These are phyloP conservation scores for Phylloscopus trochilus DNA, from an alignment of 2,113 vertebrate species.

Conservation along the genomic window DNA sequence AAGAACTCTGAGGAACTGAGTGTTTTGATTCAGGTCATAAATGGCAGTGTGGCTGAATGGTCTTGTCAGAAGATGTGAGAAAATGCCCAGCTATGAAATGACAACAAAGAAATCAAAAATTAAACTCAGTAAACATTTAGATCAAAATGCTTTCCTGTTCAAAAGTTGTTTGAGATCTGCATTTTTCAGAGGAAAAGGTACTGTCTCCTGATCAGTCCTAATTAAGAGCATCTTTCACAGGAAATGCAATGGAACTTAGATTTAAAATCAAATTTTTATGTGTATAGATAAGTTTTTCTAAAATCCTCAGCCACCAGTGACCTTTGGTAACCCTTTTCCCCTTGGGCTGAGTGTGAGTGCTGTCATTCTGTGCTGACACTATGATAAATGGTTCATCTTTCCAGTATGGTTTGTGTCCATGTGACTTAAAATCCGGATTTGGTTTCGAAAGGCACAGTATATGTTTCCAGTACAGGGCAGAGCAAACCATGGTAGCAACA, in stretches of 20 bases:
- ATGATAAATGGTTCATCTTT: not conserved
- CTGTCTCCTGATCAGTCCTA: not conserved
- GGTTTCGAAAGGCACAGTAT: not conserved
- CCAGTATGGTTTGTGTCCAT: not conserved
- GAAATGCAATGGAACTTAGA: not conserved
- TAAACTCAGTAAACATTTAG: not conserved
- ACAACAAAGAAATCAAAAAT: not conserved
- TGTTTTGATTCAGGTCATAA: not conserved
- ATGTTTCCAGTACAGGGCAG: not conserved
- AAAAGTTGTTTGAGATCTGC: not conserved
- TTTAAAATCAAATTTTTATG: not conserved
- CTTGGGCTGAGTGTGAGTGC: not conserved
- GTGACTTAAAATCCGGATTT: not conserved
- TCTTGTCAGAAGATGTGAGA: not conserved
- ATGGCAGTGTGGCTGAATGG: not conserved
- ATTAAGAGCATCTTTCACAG: not conserved
- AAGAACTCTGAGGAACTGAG: not conserved
- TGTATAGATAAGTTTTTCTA: not conserved
- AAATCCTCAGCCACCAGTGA: not conserved
- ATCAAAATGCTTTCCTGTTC: not conserved
- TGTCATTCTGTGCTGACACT: not conserved
- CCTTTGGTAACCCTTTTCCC: not conserved
- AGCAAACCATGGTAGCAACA: not conserved
- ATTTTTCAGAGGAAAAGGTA: not conserved
- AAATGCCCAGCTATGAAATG: not conserved